Evolutionary conservation across 2,888 invertebrate genomes (phyloP).

Genomic region (Pristionchus maxplancki): DNA sequence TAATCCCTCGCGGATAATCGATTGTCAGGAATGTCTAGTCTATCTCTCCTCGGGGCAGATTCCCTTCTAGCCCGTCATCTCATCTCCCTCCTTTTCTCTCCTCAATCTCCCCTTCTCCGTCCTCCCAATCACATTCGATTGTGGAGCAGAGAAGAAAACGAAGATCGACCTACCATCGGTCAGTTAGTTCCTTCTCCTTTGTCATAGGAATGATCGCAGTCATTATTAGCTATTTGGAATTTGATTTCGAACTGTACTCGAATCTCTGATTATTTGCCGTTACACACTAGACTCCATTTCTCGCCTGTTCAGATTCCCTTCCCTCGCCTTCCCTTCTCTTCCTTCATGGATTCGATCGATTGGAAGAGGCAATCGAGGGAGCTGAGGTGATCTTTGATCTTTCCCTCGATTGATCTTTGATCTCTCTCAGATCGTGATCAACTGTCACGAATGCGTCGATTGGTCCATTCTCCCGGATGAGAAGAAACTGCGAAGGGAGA

Average conservation of each 20-base stretch:
- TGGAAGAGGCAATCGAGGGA: conserved; percentile 43
- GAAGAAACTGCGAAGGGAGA: conserved; percentile 59
- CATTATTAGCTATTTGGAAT: not conserved
- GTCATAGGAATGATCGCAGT: not conserved
- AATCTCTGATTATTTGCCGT: not conserved
- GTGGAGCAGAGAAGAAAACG: not conserved
- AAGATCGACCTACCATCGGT: not conserved
- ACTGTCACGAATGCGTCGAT: conserved; percentile 69
- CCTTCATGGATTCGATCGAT: not conserved
- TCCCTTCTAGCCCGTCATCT: conserved; percentile 40
- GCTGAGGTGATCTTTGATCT: conserved; percentile 29
- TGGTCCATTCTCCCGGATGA: conserved; percentile 64
- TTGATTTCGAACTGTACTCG: too few relatives aligned
- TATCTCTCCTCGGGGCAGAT: conserved; percentile 2
- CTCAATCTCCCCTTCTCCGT: conserved; percentile 42
- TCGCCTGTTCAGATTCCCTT: not conserved
- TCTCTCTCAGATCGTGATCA: conserved; percentile 58
- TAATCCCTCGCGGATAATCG: not conserved
- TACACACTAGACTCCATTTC: not conserved
- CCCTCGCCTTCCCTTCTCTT: not conserved
- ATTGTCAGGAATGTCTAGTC: conserved; percentile 2
- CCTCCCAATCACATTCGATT: conserved; percentile 25
- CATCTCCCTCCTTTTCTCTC: conserved; percentile 17
- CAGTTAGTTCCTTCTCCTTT: not conserved
- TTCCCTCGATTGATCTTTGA: not conserved